Base-by-base conservation (phyloP, 2,113 vertebrate genomes). In the Tylochromis polylepis region DNA sequence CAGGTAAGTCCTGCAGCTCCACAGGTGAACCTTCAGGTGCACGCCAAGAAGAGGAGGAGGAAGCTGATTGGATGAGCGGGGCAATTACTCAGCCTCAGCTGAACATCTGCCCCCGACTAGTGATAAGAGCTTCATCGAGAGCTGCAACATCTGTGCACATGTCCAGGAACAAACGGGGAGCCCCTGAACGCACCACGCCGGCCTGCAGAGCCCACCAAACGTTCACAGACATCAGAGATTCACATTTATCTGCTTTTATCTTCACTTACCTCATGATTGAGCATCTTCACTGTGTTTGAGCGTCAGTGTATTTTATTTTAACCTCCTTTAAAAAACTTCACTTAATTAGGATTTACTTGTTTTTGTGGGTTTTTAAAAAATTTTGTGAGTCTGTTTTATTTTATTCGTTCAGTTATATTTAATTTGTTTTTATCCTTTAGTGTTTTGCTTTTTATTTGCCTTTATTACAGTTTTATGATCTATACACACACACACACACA, bases 261-360 rank as follows among this genome's bases (percentile, higher is more conserved):
- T 10, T 29, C 29, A 4, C 29, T n/a, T n/a, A n/a, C n/a, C n/a
- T n/a, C n/a, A n/a, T n/a, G n/a, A n/a, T n/a, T n/a, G 31, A 34
- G 31, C 6, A 6, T 34, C 31, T 6, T 27, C 0, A 31, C 20
- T 55, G 51, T 5, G 11, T 3, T 12, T 56, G 22, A 57, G 31
- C 16, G 20, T 6, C n/a, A 18, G 6, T 1, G 16, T 11, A 29
- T 62, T 60, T 56, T 10, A 24, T 3, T 22, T 62, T n/a, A n/a
- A n/a, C n/a, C n/a, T n/a, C n/a, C n/a, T n/a, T 11, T 62, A 62
- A 29, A 36, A 60, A n/a, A 36, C 10, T 7, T 11, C 59, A 62
- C 59, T 29, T 34, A 34, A 0, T 36, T 36, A 24, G 2, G 24
- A 24, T 24, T 24, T 24, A 62, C n/a, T 11, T 0, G 16, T 34